Evolutionary conservation across 1,140 invertebrate species (phyloP), one percentile per base, ranked within the genome.

Genomic region (Pogonomyrmex barbatus): DNA sequence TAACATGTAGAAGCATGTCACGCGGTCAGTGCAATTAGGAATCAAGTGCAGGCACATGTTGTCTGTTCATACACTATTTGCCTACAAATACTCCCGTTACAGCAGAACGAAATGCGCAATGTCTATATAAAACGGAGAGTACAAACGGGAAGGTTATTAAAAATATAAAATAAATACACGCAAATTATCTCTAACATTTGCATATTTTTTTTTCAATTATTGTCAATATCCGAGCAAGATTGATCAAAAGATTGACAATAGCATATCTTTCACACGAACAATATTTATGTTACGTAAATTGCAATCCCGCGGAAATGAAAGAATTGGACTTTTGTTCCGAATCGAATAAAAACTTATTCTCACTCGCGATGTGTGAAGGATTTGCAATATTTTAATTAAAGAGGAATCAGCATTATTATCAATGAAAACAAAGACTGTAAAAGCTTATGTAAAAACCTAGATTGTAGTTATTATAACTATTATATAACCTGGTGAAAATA

Each of bases 11-110:
- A 50, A 62, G 58, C 68, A 60, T 83, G 79, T 75, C 79, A 73
- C 78, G 39, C 65, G 79, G 79, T 60, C 67, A 47, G 52, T 10
- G 54, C 54, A 83, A 83, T 83, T 83, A 83, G 33, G 68, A 73
- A 75, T 83, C 68, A 50, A 83, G 68, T 62, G 67, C 54, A 56
- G 39, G 52, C 47, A 14, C 65, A 45, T 82, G 54, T 58, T 50
- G 79, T 58, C 8, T 39, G 42, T 75, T 75, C 54, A 50, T 83
- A 75, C 56, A 30, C 54, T 50, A 54, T 73, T 73, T 47, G n/a
- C 42, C 36, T 71, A 39, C 54, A 62, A 73, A 42, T 73, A 75
- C 33, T 50, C 24, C 4, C 45, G 36, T 68, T 33, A n/a, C 24
- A 70, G 36, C 39, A 12, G 33, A 36, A 30, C 2, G 24, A 42